Base-by-base conservation (phyloP, 92 coral and sea anemone genomes). In the Ricordea florida region DNA sequence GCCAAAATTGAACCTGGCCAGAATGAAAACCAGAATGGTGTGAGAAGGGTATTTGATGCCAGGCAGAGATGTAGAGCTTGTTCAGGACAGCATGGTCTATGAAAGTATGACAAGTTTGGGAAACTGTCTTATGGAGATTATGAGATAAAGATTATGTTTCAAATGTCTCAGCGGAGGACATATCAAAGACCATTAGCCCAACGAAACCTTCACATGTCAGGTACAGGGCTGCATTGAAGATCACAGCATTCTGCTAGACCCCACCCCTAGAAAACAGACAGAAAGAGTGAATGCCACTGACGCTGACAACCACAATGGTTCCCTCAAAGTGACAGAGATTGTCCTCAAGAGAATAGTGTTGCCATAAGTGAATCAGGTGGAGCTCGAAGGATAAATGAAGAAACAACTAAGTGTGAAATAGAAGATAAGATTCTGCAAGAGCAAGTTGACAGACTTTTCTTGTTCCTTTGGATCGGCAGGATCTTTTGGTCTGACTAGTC, bases 161-260 rank as follows among this genome's bases (percentile, higher is more conserved):
- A 57, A 68, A n/a, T n/a, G n/a, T n/a, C n/a, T n/a, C n/a, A n/a
- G n/a, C 16, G 79, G 59, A 32, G 94, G 85, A 57, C 94, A 84
- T 70, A 73, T 89, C 36, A n/a, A n/a, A n/a, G n/a, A n/a, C n/a
- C n/a, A 79, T 10, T 90, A 86, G 51, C 85, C 86, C 4, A 73
- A 47, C 40, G 74, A 55, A 33, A n/a, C 72, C 18, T 80, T 84
- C 48, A 89, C 57, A 59, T 82, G 90, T 57, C 78, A 55, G 36
- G 53, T 50, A 3, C 49, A 9, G 33, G 82, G 70, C 14, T 82
- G 93, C 46, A 70, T 43, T 7, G 61, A 49, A 24, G 66, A 50
- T 0, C 84, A 79, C 48, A 78, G 84, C 49, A 83, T 86, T 0
- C 41, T 78, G 55, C 14, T 73, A 64, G 86, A 79, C 57, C 89